phyloP scores from a whole-genome alignment of 2,888 invertebrate genomes.

The Sylvicola cinctus region DNA sequence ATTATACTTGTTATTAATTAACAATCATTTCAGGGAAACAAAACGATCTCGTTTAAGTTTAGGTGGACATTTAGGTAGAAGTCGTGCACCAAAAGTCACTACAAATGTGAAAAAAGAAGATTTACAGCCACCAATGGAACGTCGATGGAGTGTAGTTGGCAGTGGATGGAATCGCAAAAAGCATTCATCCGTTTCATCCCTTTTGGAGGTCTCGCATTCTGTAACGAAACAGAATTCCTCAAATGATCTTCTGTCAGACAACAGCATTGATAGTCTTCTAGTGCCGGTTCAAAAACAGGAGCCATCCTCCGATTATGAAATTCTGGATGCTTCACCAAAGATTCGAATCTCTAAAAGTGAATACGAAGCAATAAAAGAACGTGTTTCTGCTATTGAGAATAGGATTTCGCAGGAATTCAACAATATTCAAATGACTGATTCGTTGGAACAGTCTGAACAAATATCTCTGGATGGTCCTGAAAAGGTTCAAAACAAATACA shows the following conservation, averaged over 20 bases:
- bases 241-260: too few relatives aligned
- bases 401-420: constrained; percentile 47
- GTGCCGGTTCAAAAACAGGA: constrained; percentile 10
- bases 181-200: constrained; percentile 5
- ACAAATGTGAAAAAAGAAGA: not conserved
- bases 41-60: constrained; percentile 13
- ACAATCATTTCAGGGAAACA: constrained; percentile 10
- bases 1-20: not conserved
- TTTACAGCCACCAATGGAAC: constrained; percentile 18
- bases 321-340: constrained; percentile 13
- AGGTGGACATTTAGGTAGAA: constrained; percentile 12
- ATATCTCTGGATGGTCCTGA: constrained; percentile 30
- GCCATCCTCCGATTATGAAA: too few relatives aligned
- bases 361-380: constrained; percentile 55
- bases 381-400: constrained; percentile 51
- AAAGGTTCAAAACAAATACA: constrained; percentile 49
- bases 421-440: constrained; percentile 11
- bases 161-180: constrained; percentile 12
- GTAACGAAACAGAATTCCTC: constrained; percentile 1
- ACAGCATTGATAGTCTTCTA: too few relatives aligned
- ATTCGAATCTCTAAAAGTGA: constrained; percentile 51
- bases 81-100: constrained; percentile 6
- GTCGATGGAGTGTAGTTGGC: constrained; percentile 33
- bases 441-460: constrained; percentile 4
- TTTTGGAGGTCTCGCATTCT: not conserved